Base-by-base conservation (phyloP, 1,140 invertebrate species). In the Diachasmimorpha longicaudata region DNA sequence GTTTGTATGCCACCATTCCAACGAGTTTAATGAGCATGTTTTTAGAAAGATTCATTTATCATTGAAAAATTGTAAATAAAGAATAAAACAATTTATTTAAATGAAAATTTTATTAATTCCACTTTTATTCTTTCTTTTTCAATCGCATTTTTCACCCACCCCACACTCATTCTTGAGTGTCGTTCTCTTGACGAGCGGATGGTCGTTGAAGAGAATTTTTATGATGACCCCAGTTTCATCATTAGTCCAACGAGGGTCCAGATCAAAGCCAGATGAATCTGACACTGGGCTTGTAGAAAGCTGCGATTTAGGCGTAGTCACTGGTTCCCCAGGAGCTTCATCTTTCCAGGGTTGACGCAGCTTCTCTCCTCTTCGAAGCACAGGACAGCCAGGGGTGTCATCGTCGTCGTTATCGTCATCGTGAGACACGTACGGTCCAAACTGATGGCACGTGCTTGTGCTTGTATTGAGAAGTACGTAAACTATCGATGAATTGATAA, bases 141-240 rank as follows among this genome's bases (percentile, higher is more conserved):
- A 25, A 31, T 36, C 23, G 4, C 0, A 31, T n/a, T 31, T 66
- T 63, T 42, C 39, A 13, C 39, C 66, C 39, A 74, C 42, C 21
- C 14, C 39, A 48, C 19, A n/a, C 21, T 70, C 48, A 25, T 6
- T 44, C 6, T 6, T n/a, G 19, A 16, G 13, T 39, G 11, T 14
- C 44, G 14, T 55, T 11, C 13, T 70, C 37, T 70, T 69, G 6
- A 21, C 46, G 37, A 31, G 48, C 8, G 42, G 44, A 9, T 75
- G 44, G 39, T 69, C 44, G 69, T 70, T 36, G 42, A 75, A 75
- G 1, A 69, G 16, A 25, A 75, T 68, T 70, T 70, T 75, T 13
- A 75, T 75, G 14, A 75, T 21, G 36, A 75, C 44, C 8, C 37
- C 36, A 52, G 44, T 14, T 14, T 19, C 14, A n/a, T 74, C 63